A percentile compares a stretch with the other conserved stretches of the same genome.
These are phyloP conservation scores for Sakesphorus luctuosus DNA, from an alignment of 2,113 vertebrate genomes.

Conservation along the genomic window DNA sequence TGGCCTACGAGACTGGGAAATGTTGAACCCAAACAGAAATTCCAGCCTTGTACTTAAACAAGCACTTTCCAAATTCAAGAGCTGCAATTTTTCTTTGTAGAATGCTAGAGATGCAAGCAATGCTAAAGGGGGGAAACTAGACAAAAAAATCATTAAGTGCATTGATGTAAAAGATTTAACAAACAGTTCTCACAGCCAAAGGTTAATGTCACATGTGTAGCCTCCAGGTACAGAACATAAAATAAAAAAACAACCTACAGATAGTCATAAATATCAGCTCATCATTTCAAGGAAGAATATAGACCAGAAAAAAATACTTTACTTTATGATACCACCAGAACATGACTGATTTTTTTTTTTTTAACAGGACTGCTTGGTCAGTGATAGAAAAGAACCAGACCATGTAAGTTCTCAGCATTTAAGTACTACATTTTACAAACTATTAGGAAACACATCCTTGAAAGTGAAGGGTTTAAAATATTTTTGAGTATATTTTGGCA, in stretches of 20 bases:
- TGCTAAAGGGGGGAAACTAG: not conserved
- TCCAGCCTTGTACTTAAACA: not conserved
- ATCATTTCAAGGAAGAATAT: not conserved
- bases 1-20: not conserved
- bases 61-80: not conserved
- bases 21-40: not conserved
- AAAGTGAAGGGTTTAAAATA: not conserved
- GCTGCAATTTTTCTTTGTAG: not conserved
- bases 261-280: not conserved
- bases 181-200: not conserved
- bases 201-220: not conserved
- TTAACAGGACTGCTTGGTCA: not conserved
- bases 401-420: not conserved
- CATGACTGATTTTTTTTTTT: not conserved
- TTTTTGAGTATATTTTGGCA: not conserved
- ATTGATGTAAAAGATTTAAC: not conserved
- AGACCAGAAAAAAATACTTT: not conserved
- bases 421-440: not conserved
- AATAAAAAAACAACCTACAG: not conserved
- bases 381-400: not conserved
- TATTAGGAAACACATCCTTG: not conserved
- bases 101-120: not conserved
- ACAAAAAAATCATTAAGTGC: not conserved
- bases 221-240: not conserved
- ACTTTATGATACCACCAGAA: not conserved